Conservation (phyloP, 2,113 vertebrate species). For the Saguinus midas region DNA sequence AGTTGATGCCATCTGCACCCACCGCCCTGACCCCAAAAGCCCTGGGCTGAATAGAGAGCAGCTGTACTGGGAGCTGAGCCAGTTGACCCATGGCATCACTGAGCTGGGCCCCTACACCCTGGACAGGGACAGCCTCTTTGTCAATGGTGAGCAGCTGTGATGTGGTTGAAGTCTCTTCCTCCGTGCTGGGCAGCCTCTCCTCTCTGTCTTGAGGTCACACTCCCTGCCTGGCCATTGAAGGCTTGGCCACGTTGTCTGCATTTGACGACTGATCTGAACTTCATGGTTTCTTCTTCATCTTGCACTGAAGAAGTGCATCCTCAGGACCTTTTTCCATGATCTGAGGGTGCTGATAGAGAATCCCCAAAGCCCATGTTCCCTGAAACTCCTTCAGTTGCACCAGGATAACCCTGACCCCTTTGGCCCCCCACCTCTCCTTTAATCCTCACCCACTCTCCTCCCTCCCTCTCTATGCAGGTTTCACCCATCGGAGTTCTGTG, state of each 20-base stretch:
- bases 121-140: constrained; percentile 2
- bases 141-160: background rate
- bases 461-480: background rate
- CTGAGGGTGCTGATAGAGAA: background rate
- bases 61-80: constrained; percentile 41
- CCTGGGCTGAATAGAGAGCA: background rate
- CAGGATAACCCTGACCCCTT: background rate
- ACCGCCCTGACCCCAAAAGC: background rate
- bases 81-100: background rate
- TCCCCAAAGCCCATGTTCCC: background rate
- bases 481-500: background rate
- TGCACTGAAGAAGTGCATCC: background rate
- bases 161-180: background rate
- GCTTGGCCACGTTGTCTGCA: background rate
- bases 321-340: background rate
- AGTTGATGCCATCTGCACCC: background rate
- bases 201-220: background rate
- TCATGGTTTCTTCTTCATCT: background rate
- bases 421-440: background rate
- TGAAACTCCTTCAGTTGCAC: background rate
- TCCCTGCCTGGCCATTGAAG: background rate
- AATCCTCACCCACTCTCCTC: background rate
- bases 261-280: background rate
- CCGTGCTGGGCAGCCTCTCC: background rate
- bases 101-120: constrained; percentile 18